phyloP scores from a whole-genome alignment of 2,797 vertebrate genomes.

The Loris lydekkerianus region DNA sequence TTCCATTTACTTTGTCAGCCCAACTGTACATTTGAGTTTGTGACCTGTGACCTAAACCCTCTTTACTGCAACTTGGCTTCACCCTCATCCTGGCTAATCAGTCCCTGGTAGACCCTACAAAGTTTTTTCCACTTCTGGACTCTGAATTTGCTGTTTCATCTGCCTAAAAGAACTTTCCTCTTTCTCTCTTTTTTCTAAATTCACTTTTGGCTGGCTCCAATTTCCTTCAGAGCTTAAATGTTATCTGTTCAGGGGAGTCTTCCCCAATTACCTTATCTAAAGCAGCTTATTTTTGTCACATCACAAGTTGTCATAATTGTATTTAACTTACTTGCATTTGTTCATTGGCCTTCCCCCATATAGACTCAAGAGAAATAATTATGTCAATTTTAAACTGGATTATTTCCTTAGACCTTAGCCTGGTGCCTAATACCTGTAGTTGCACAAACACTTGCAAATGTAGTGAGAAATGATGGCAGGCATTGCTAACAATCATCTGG shows the following conservation, averaged over 20 bases:
- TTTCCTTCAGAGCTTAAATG: constrained; percentile 30
- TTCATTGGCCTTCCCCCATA: not conserved
- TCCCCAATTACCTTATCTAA: constrained; percentile 1
- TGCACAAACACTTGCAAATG: not conserved
- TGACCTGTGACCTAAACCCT: not conserved
- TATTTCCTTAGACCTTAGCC: not conserved
- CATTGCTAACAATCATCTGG: not conserved
- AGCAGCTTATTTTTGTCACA: not conserved
- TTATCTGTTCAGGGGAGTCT: constrained; percentile 23
- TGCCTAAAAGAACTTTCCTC: not conserved
- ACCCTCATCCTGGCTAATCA: not conserved
- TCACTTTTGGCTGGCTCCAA: not conserved
- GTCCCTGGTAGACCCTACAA: not conserved
- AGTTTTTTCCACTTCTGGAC: not conserved
- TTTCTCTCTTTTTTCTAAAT: not conserved
- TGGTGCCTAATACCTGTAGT: not conserved
- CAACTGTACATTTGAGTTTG: not conserved
- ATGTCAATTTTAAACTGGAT: not conserved
- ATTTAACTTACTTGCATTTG: constrained; percentile 17
- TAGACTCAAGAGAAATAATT: constrained; percentile 7
- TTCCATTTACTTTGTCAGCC: not conserved
- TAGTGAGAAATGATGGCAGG: not conserved
- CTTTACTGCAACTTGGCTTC: not conserved
- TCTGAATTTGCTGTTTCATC: not conserved
- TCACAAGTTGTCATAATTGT: not conserved